Evolutionary conservation across 2,113 vertebrate genomes (phyloP).

Genomic region (Callipepla squamata): DNA sequence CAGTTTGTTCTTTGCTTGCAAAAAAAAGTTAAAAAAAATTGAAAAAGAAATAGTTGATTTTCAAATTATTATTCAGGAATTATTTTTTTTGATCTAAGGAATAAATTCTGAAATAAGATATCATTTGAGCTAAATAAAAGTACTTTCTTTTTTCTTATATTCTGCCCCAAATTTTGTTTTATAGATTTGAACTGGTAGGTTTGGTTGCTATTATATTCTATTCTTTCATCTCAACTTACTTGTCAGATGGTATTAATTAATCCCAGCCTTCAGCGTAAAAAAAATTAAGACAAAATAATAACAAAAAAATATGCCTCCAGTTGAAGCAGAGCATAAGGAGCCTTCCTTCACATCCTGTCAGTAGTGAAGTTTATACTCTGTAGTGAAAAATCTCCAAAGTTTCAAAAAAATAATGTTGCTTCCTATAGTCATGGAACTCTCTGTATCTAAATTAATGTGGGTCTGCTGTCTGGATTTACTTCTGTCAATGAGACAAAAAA

Average conservation of each 20-base stretch:
- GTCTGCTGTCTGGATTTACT: not conserved
- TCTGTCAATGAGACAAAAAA: not conserved
- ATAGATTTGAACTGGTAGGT: not conserved
- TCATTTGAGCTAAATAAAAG: not conserved
- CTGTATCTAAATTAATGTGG: not conserved
- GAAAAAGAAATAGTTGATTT: not conserved
- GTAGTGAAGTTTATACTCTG: not conserved
- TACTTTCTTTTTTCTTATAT: rapidly evolving
- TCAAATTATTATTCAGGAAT: not conserved
- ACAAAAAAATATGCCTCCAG: not conserved
- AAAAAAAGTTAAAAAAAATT: not conserved
- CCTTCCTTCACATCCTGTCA: not conserved
- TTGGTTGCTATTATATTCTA: not conserved
- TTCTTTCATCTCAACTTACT: not conserved
- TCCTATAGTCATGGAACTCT: not conserved
- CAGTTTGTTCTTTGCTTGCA: not conserved
- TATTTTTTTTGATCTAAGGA: not conserved
- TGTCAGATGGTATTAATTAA: not conserved
- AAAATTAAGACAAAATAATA: not conserved
- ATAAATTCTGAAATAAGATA: not conserved
- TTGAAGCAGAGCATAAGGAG: not conserved
- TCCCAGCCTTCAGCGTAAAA: not conserved
- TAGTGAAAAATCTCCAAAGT: not conserved
- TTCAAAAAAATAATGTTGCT: not conserved
- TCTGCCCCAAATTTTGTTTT: rapidly evolving